Evolutionary conservation across 2,888 invertebrate species (phyloP).

Genomic region (Phorcus lineatus): DNA sequence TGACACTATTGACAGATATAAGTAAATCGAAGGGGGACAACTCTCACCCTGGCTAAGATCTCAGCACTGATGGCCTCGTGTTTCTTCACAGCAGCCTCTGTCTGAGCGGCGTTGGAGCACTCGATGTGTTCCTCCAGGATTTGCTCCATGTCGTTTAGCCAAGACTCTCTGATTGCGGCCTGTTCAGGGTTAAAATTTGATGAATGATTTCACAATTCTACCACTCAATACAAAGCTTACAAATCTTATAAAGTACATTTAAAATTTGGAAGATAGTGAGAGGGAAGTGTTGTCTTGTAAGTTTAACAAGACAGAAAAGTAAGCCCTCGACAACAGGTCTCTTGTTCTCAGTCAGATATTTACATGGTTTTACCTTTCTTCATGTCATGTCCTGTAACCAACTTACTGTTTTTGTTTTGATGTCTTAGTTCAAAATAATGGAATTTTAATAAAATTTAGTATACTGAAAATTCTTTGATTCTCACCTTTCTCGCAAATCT

Average conservation of each 20-base stretch:
- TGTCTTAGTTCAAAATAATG: neutral
- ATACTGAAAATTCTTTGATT: neutral
- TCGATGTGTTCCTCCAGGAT: conserved; percentile 83
- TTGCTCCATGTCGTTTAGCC: conserved; percentile 97
- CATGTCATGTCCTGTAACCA: too few relatives aligned
- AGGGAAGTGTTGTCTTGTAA: neutral
- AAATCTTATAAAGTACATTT: too few relatives aligned
- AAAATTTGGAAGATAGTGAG: neutral
- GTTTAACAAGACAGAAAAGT: too few relatives aligned
- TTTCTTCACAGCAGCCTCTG: conserved; percentile 97
- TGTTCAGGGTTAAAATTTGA: conserved; percentile 62
- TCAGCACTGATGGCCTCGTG: conserved; percentile 98
- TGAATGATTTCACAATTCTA: neutral
- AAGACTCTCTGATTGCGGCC: conserved; percentile 94
- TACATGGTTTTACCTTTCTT: too few relatives aligned
- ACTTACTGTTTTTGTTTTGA: too few relatives aligned
- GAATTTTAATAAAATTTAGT: neutral
- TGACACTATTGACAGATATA: too few relatives aligned
- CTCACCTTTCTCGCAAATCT: conserved; percentile 93
- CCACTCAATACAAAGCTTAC: neutral
- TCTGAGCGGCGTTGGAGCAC: conserved; percentile 88
- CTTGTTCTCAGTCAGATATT: too few relatives aligned
- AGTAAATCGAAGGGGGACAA: neutral
- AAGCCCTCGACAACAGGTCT: too few relatives aligned
- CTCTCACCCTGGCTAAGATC: conserved; percentile 86